A percentile compares a stretch with the other conserved stretches of the same genome.
phyloP scores from a whole-genome alignment of 2,888 invertebrate species.

The Anoplius nigerrimus region DNA sequence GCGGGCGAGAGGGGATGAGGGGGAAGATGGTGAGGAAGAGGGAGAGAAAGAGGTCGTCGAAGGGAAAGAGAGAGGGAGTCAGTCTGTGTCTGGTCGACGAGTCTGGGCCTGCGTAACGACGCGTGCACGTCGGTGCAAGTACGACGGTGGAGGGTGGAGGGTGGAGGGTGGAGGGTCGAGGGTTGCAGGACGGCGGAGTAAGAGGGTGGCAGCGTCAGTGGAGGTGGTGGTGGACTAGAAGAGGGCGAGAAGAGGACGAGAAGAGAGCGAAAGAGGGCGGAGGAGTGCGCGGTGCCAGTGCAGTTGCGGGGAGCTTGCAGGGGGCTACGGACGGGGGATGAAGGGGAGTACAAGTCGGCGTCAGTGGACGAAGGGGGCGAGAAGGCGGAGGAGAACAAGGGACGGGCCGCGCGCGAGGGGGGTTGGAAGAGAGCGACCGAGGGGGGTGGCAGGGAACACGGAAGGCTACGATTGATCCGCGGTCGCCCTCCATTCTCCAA shows the following conservation, averaged over 20 bases:
- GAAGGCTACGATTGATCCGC: conserved; percentile 73
- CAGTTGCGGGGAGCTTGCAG: conserved; percentile 50
- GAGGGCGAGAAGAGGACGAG: conserved; percentile 29
- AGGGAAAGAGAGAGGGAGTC: conserved; percentile 27
- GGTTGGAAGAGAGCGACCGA: conserved; percentile 66
- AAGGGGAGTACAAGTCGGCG: conserved; percentile 54
- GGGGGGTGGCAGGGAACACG: conserved; percentile 69
- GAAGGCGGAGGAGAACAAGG: conserved; percentile 16
- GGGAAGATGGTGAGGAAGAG: background rate
- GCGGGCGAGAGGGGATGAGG: conserved; percentile 7
- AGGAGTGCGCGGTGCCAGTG: conserved; percentile 12
- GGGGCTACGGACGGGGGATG: too few species aligned
- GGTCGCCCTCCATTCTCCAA: conserved; percentile 64
- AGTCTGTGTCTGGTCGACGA: conserved; percentile 55
- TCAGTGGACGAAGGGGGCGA: conserved; percentile 48
- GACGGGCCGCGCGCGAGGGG: conserved; percentile 38
- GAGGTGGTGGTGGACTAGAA: conserved; percentile 32
- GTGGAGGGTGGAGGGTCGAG: conserved; percentile 40
- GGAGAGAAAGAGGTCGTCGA: background rate
- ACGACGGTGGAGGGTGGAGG: conserved; percentile 51
- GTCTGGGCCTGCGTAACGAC: conserved; percentile 72
- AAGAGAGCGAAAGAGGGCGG: conserved; percentile 25
- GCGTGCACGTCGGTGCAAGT: conserved; percentile 67
- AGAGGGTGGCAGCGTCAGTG: too few species aligned
- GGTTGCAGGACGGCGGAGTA: conserved; percentile 31